phyloP scores from a whole-genome alignment of 2,888 invertebrate genomes.

The Acleris laterana region DNA sequence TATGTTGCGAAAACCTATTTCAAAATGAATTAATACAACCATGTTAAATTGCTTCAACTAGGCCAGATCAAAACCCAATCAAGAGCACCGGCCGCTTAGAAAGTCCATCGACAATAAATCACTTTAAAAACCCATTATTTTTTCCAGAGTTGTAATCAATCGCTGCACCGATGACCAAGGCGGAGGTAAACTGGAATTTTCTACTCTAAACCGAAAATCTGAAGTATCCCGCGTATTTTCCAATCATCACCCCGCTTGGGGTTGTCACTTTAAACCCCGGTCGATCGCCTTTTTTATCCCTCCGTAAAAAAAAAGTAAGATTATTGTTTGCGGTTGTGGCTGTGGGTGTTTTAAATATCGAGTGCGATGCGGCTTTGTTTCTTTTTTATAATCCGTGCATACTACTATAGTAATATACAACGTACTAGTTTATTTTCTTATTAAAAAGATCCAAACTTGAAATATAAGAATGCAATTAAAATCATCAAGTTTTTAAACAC shows the following conservation, averaged over 20 bases:
- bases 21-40: too few species aligned
- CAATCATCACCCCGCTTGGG: constrained; percentile 45
- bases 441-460: too few species aligned
- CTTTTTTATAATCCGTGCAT: too few species aligned
- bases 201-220: constrained; percentile 41
- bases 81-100: background rate
- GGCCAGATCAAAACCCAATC: too few species aligned
- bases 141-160: constrained; percentile 29
- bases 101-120: constrained; percentile 21
- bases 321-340: constrained; percentile 10
- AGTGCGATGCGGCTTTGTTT: constrained; percentile 7
- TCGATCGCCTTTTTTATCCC: constrained; percentile 32
- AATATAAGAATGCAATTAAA: too few species aligned
- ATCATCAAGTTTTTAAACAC: too few species aligned
- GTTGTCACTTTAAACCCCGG: constrained; percentile 32
- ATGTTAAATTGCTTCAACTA: too few species aligned
- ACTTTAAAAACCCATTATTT: constrained; percentile 31
- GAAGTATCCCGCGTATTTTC: constrained; percentile 49
- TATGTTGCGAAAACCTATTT: too few species aligned
- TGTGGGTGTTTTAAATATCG: constrained; percentile 9
- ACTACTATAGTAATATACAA: too few species aligned
- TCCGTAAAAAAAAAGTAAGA: constrained; percentile 15
- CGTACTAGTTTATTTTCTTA: too few species aligned
- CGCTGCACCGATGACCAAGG: constrained; percentile 33
- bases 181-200: constrained; percentile 26